A percentile compares a stretch with the other conserved stretches of the same genome.
phyloP scores from a whole-genome alignment of 2,888 invertebrate genomes.

The Sminthurinus aureus region DNA sequence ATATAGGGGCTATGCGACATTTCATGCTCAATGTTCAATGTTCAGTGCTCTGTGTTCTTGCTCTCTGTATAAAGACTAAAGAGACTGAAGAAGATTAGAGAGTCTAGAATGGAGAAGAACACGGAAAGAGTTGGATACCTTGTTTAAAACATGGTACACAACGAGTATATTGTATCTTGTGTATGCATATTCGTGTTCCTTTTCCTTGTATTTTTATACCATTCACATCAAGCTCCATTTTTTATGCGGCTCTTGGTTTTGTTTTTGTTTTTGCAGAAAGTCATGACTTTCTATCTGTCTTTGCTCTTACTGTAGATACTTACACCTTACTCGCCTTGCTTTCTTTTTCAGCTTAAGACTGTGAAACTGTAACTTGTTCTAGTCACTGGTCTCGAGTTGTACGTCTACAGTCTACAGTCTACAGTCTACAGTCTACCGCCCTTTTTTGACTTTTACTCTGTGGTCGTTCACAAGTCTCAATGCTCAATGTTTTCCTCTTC shows the following conservation, averaged over 20 bases:
- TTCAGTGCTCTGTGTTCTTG: neutral
- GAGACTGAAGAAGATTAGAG: neutral
- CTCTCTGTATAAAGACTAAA: conserved; percentile 6
- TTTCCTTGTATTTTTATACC: too few species aligned
- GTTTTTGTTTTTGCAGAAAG: neutral
- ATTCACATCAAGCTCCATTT: neutral
- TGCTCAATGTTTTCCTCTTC: neutral
- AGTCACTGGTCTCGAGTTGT: too few species aligned
- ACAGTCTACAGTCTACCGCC: too few species aligned
- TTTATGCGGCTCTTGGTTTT: neutral
- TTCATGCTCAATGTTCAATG: conserved; percentile 32
- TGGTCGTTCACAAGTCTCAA: neutral
- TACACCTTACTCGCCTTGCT: too few species aligned
- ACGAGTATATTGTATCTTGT: too few species aligned
- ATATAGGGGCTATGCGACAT: conserved; percentile 44
- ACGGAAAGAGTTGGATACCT: conserved; percentile 28
- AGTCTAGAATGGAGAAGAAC: conserved; percentile 5
- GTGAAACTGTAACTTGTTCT: too few species aligned
- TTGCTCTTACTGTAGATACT: too few species aligned
- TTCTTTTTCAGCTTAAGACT: too few species aligned
- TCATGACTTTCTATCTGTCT: neutral
- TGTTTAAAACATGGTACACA: conserved; percentile 29
- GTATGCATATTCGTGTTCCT: neutral
- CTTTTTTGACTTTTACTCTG: neutral
- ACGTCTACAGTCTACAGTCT: too few species aligned